These are phyloP conservation scores for Brachionus calyciflorus DNA, from an alignment of 1,140 invertebrate species.

Conservation along the genomic window DNA sequence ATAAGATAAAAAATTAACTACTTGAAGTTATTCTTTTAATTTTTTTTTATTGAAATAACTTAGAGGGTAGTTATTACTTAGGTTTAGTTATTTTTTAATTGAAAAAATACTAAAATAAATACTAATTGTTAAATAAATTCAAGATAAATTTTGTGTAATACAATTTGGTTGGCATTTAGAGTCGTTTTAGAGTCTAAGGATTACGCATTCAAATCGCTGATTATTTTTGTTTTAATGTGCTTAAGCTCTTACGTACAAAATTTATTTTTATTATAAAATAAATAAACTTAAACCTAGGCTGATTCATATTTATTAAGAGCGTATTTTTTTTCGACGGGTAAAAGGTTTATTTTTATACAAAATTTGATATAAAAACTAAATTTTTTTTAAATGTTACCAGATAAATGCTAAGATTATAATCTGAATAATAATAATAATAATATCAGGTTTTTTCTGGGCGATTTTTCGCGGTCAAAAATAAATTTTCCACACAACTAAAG, in stretches of 20 bases:
- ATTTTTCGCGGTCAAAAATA: no score
- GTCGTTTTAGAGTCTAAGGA: neutral
- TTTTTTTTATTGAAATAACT: no score
- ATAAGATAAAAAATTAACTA: no score
- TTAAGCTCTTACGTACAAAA: neutral
- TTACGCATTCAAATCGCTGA: neutral
- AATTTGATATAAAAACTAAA: no score
- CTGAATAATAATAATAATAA: neutral
- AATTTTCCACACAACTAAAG: no score
- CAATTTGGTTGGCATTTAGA: constrained; percentile 6
- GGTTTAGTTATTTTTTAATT: no score
- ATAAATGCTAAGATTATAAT: neutral
- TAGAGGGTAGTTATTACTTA: constrained; percentile 2
- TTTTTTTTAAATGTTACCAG: constrained; percentile 27
- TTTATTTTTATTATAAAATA: neutral
- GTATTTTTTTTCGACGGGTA: constrained; percentile 11
- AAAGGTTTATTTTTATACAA: constrained; percentile 36
- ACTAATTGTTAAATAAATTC: constrained; percentile 28
- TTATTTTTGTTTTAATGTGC: constrained; percentile 5
- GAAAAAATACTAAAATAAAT: neutral
- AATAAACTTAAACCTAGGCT: no score
- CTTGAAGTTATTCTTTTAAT: no score
- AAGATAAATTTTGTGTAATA: constrained; percentile 3
- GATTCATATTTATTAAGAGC: no score
- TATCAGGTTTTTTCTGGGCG: neutral